Evolutionary conservation across 2,888 invertebrate genomes (phyloP).

Genomic region (Belgica antarctica): DNA sequence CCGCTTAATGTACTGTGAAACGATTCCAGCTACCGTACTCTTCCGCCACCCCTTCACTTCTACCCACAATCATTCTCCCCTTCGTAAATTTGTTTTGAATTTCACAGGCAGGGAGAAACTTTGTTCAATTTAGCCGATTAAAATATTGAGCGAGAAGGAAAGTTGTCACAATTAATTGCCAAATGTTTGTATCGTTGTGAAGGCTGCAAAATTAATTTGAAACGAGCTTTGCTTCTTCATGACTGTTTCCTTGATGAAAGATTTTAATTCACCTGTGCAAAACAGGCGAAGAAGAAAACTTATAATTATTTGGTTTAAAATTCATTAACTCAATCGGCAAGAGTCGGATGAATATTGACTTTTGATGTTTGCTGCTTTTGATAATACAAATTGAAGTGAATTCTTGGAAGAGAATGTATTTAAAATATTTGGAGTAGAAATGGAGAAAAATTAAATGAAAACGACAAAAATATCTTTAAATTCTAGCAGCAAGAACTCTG

Average conservation of each 20-base stretch:
- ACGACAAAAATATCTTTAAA: not conserved
- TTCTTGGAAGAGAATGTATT: no score
- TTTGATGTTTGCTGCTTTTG: no score
- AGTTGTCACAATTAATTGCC: not conserved
- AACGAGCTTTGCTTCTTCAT: no score
- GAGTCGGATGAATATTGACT: no score
- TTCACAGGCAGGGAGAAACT: not conserved
- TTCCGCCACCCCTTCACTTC: not conserved
- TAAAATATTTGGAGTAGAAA: no score
- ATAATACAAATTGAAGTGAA: no score
- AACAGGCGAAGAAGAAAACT: no score
- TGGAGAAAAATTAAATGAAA: not conserved
- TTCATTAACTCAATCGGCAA: no score
- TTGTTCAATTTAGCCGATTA: not conserved
- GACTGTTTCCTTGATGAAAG: no score
- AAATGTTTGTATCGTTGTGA: not conserved
- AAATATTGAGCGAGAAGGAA: not conserved
- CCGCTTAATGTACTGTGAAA: constrained; percentile 39
- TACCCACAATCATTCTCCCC: not conserved
- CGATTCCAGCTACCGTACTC: not conserved
- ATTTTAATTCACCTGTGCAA: no score
- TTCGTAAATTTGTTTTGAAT: not conserved
- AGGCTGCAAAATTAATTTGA: no score
- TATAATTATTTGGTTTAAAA: no score
- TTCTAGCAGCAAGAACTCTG: not conserved